Evolutionary conservation across 2,888 invertebrate genomes (phyloP).

Genomic region (Diadegma fenestrale): DNA sequence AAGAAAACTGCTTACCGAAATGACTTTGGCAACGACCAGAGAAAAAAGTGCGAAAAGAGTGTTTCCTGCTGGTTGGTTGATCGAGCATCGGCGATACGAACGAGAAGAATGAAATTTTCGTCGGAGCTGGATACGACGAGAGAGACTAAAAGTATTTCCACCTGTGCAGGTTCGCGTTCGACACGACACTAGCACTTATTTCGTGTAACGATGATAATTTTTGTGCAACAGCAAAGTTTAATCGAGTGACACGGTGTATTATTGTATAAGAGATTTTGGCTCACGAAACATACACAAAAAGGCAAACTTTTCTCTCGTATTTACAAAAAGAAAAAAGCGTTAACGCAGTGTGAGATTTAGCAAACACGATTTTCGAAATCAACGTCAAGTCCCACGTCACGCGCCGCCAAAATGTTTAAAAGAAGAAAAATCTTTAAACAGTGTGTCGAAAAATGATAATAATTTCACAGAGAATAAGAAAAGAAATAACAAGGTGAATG

Average conservation of each 20-base stretch:
- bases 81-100: conserved; percentile 1
- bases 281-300: conserved; percentile 17
- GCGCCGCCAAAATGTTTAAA: neutral
- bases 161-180: conserved; percentile 60
- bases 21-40: neutral
- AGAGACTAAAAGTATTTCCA: conserved; percentile 25
- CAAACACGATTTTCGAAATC: conserved; percentile 65
- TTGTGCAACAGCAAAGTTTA: neutral
- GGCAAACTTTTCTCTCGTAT: neutral
- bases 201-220: conserved; percentile 24
- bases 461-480: neutral
- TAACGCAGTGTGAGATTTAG: conserved; percentile 19
- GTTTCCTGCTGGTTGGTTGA: neutral
- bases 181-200: conserved; percentile 53
- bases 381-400: conserved; percentile 8
- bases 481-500: neutral
- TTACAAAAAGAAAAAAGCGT: conserved; percentile 10
- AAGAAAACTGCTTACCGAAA: conserved; percentile 6
- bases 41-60: neutral
- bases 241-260: neutral
- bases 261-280: conserved; percentile 19
- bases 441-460: neutral
- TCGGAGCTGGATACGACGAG: conserved; percentile 8
- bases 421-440: neutral
- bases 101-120: neutral